phyloP scores from a whole-genome alignment of 2,888 invertebrate species.

The Hybos culiciformis region DNA sequence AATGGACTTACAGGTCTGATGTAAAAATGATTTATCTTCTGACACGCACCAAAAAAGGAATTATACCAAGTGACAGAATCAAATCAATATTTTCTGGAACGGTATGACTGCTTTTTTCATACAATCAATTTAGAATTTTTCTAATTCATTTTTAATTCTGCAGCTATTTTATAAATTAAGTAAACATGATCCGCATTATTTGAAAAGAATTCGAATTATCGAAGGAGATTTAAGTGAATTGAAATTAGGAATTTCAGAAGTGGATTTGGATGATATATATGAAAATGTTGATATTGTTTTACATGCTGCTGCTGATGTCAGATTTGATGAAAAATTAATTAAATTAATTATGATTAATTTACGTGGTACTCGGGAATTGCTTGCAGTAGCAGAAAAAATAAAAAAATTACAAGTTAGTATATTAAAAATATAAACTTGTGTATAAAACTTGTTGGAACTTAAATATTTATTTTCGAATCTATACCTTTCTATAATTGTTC shows the following conservation, averaged over 20 bases:
- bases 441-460: neutral
- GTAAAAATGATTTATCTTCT: slow-evolving; percentile 16
- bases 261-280: slow-evolving; percentile 13
- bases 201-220: slow-evolving; percentile 17
- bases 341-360: slow-evolving; percentile 17
- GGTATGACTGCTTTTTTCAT: slow-evolving; percentile 8
- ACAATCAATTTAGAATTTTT: neutral
- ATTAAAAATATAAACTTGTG: neutral
- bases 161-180: slow-evolving; percentile 13
- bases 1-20: slow-evolving; percentile 13
- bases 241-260: slow-evolving; percentile 15
- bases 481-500: neutral
- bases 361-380: slow-evolving; percentile 20
- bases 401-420: slow-evolving; percentile 15
- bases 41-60: slow-evolving; percentile 15
- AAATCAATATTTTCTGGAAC: slow-evolving; percentile 12
- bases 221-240: slow-evolving; percentile 18
- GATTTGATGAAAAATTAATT: slow-evolving; percentile 19
- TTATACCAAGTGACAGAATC: slow-evolving; percentile 13
- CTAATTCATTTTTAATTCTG: too few species aligned
- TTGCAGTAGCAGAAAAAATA: slow-evolving; percentile 15
- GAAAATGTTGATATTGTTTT: slow-evolving; percentile 19
- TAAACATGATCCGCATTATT: slow-evolving; percentile 14
- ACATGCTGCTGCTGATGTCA: slow-evolving; percentile 21
- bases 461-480: neutral